Evolutionary conservation across 2,888 invertebrate genomes (phyloP).

Genomic region (Lypha dubia): DNA sequence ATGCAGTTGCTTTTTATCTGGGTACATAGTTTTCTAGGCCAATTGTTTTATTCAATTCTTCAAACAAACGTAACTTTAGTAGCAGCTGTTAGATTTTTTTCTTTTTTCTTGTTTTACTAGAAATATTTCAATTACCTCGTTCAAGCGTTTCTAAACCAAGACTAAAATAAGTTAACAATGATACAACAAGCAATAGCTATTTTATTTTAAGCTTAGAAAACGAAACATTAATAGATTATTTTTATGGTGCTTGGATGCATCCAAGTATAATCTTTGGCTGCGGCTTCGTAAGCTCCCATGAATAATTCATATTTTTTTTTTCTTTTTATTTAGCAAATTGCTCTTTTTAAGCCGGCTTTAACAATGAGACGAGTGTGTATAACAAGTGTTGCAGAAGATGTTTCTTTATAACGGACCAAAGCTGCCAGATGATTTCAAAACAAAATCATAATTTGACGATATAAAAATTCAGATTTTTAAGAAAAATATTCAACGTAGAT

Average conservation of each 20-base stretch:
- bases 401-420: not conserved
- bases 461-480: too few species aligned
- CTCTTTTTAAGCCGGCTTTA: constrained; percentile 42
- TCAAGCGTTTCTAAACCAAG: constrained; percentile 62
- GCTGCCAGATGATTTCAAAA: not conserved
- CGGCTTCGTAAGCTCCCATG: constrained; percentile 8
- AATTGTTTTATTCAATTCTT: constrained; percentile 34
- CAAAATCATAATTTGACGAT: too few species aligned
- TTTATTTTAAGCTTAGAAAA: constrained; percentile 22
- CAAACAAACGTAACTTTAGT: not conserved
- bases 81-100: constrained; percentile 16
- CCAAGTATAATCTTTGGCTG: constrained; percentile 21
- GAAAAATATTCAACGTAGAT: too few species aligned
- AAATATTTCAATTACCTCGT: constrained; percentile 60
- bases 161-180: constrained; percentile 48
- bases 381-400: not conserved
- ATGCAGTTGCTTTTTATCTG: constrained; percentile 5
- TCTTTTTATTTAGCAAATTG: not conserved
- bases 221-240: constrained; percentile 19
- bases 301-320: not conserved
- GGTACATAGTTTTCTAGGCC: constrained; percentile 67
- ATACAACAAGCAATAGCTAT: constrained; percentile 5
- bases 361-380: not conserved
- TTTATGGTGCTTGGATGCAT: constrained; percentile 44
- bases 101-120: constrained; percentile 6